Conservation (phyloP, 2,888 invertebrate species). For the Geotrupes spiniger region DNA sequence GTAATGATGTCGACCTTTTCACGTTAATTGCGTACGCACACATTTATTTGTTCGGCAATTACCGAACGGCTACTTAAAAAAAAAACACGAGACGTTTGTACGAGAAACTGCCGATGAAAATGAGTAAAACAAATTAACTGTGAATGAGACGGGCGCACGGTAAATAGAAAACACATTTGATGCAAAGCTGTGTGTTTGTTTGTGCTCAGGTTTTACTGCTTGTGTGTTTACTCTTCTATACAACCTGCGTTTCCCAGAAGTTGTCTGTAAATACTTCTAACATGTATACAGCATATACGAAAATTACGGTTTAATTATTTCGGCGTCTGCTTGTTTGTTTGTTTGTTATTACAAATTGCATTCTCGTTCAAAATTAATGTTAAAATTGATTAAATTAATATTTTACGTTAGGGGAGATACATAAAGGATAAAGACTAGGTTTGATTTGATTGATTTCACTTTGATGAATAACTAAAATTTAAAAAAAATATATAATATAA, state of each 20-base stretch:
- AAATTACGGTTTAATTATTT: constrained; percentile 3
- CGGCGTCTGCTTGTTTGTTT: background rate
- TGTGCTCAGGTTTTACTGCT: constrained; percentile 35
- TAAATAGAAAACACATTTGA: constrained; percentile 45
- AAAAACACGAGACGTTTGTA: constrained; percentile 31
- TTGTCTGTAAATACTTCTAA: constrained; percentile 16
- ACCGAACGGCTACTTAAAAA: constrained; percentile 3
- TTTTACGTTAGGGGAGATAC: no score
- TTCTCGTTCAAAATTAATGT: no score
- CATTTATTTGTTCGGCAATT: constrained; percentile 8
- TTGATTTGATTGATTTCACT: no score
- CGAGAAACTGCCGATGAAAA: constrained; percentile 37
- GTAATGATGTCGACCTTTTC: constrained; percentile 8
- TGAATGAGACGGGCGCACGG: constrained; percentile 41
- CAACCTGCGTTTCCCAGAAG: constrained; percentile 30
- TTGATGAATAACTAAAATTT: no score
- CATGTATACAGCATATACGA: constrained; percentile 16
- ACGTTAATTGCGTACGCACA: background rate
- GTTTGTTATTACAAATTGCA: no score
- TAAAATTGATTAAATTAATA: no score
- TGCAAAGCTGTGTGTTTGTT: constrained; percentile 38
- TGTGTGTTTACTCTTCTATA: constrained; percentile 35
- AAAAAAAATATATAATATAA: no score
- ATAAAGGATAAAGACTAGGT: no score
- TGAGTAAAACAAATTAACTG: constrained; percentile 35